Conservation (phyloP, 2,888 invertebrate species). For the Xanthorhoe spadicearia region DNA sequence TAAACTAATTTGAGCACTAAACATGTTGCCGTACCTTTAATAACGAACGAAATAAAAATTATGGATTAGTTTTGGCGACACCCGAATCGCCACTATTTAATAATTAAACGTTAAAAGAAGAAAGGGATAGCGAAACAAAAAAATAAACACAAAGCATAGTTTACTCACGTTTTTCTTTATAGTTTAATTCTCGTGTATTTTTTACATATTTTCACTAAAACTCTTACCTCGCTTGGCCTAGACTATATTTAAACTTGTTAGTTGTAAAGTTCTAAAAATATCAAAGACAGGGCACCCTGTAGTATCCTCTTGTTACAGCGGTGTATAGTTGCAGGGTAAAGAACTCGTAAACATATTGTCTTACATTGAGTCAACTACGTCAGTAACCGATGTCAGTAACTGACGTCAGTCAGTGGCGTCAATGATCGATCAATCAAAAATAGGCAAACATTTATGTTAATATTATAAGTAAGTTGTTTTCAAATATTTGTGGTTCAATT, state of each 20-base stretch:
- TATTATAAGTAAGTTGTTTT: background rate
- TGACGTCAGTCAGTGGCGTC: background rate
- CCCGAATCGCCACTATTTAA: too few relatives aligned
- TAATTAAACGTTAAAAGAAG: too few relatives aligned
- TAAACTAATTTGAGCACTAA: too few relatives aligned
- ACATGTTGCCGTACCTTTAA: too few relatives aligned
- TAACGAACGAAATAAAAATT: too few relatives aligned
- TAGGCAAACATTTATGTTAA: background rate
- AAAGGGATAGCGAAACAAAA: too few relatives aligned
- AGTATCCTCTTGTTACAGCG: conserved; percentile 20
- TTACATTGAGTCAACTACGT: background rate
- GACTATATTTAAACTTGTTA: background rate
- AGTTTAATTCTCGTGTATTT: too few relatives aligned
- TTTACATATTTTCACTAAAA: too few relatives aligned
- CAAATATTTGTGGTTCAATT: background rate
- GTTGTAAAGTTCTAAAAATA: conserved; percentile 18
- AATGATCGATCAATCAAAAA: background rate
- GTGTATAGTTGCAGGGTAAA: conserved; percentile 12
- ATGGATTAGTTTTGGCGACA: too few relatives aligned
- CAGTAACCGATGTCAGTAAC: background rate
- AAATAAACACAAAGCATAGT: too few relatives aligned
- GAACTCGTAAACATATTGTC: conserved; percentile 9
- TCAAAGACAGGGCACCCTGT: conserved; percentile 14
- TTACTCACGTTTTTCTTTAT: too few relatives aligned
- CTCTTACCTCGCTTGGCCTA: too few relatives aligned